A percentile compares a stretch with the other conserved stretches of the same genome.
Conservation (phyloP, 2,797 vertebrate species). For the Peromyscus nudipes region DNA sequence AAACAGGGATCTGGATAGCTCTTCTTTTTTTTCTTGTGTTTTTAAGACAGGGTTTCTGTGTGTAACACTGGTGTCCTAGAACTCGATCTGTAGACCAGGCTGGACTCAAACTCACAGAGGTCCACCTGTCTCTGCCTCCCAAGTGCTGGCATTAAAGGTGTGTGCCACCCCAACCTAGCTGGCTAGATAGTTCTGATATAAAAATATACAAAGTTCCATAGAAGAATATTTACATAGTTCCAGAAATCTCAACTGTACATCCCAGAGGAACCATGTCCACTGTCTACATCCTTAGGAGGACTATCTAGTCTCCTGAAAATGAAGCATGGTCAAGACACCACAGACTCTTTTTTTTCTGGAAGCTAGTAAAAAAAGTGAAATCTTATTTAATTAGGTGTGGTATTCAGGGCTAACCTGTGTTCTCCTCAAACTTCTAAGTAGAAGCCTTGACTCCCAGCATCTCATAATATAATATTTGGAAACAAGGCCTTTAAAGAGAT, state of each 20-base stretch:
- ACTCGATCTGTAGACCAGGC: neutral
- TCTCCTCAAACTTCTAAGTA: neutral
- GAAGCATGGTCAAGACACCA: neutral
- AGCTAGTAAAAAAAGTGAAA: neutral
- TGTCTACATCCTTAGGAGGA: neutral
- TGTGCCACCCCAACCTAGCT: too few species aligned
- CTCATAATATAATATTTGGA: neutral
- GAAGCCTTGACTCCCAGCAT: neutral
- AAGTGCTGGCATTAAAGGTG: neutral
- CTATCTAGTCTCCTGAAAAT: fast-evolving
- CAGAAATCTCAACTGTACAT: neutral
- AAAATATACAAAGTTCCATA: conserved; percentile 34
- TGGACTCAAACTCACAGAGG: neutral
- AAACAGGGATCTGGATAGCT: neutral
- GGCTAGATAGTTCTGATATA: neutral
- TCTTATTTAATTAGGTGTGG: neutral
- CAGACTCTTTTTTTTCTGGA: neutral
- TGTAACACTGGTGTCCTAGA: neutral
- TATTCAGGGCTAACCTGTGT: neutral
- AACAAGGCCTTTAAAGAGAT: neutral
- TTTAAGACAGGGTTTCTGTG: neutral
- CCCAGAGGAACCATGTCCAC: neutral
- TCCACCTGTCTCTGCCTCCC: neutral
- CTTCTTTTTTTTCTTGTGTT: neutral
- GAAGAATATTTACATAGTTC: neutral